Conservation (phyloP, 2,797 vertebrate species). For the Cirrhinus mrigala region DNA sequence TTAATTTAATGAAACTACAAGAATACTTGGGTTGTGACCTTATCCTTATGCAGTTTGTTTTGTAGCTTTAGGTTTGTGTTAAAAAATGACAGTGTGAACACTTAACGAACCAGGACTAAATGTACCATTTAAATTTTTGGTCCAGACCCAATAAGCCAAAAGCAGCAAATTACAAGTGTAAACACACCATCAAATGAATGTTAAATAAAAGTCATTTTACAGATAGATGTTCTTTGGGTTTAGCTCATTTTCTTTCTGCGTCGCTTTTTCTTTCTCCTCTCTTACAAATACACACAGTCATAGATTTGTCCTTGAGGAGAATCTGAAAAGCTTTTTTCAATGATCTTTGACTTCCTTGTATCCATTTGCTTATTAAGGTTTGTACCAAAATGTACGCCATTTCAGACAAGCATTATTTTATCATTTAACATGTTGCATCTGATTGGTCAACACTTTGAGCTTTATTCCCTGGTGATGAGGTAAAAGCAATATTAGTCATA, state of each 20-base stretch:
- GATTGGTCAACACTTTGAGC: neutral
- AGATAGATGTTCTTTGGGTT: neutral
- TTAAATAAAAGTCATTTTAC: neutral
- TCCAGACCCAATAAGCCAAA: neutral
- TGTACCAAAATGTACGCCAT: neutral
- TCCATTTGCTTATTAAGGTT: slow-evolving; percentile 18
- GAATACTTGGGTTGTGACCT: neutral
- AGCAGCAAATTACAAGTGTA: too few relatives aligned
- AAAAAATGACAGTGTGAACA: neutral
- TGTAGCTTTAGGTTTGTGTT: neutral
- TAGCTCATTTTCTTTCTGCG: neutral
- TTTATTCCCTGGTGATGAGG: slow-evolving; percentile 2
- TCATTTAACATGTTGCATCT: neutral
- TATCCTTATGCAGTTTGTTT: neutral
- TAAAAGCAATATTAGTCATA: slow-evolving; percentile 16
- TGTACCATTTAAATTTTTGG: neutral
- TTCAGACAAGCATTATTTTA: neutral
- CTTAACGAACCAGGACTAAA: neutral
- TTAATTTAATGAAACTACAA: too few relatives aligned
- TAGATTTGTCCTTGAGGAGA: slow-evolving; percentile 6
- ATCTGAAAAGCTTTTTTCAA: slow-evolving; percentile 12
- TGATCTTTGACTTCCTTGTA: slow-evolving; percentile 11
- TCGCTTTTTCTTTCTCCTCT: neutral
- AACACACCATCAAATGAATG: neutral
- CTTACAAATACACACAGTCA: neutral